Evolutionary conservation across 1,140 invertebrate genomes (phyloP), one percentile per base, ranked within the genome.

Genomic region (Drosophila bifasciata): DNA sequence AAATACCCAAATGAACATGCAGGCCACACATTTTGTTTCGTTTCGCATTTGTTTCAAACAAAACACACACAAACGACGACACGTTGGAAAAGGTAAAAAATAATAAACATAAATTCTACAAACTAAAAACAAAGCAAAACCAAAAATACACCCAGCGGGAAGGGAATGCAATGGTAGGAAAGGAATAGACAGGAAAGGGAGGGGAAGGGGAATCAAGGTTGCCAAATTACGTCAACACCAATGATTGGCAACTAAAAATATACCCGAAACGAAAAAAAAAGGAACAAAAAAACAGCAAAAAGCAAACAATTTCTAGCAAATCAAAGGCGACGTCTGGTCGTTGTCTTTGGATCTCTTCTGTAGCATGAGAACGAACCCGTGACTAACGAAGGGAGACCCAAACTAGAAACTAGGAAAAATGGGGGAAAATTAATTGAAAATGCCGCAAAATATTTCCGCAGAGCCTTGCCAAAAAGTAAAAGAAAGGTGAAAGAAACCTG

Each of bases 51-150:
- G 77, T 67, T 85, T 63, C n/a, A 75, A 86, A 78, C 81, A 88
- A 80, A 86, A 49, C 28, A 36, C 32, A 13, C 32, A 13, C 1
- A 70, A 77, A 67, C 83, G 81, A 67, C 83, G 81, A 88, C 77
- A 86, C 53, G 81, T 88, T 85, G 83, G 66, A 68, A 86, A 86
- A 88, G 83, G 83, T 88, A 86, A 86, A 80, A 88, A 88, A 76
- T 70, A 88, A 86, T 86, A 86, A 88, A 88, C 64, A 86, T 88
- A 86, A 86, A 86, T 86, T 86, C 48, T 32, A 32, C n/a, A 66
- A 52, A 72, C 51, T 57, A 77, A 61, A 69, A 68, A 50, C 56
- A 79, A 76, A 66, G 45, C 36, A 49, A 25, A 15, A 41, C 50
- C 59, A 40, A 58, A 49, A 53, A 55, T 40, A 64, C 51, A 8